Evolutionary conservation across 2,113 vertebrate genomes (phyloP), one percentile per base, ranked within the genome.

Genomic region (Quiscalus mexicanus): DNA sequence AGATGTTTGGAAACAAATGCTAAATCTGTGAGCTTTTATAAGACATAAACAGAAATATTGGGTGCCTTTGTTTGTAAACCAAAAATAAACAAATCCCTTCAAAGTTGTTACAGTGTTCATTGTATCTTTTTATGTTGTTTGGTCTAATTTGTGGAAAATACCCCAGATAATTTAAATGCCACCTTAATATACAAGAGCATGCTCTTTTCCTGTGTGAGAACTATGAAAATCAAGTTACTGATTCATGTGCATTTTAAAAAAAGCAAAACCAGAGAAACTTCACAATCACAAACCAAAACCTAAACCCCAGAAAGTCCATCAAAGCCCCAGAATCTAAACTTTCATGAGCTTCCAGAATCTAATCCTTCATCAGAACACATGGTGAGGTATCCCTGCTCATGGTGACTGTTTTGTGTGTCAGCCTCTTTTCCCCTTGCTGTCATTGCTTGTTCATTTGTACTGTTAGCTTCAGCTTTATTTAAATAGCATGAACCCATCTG

Each of bases 31-130:
- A 91, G 94, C 93, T 98, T 98, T 98, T 98, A 96, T 97, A 98
- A 98, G 87, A 96, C 94, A 93, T 95, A 97, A 97, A 96, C 95
- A 97, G 91, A 98, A 98, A 97, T 98, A 98, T 98, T 98, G 97
- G 98, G 98, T 99, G 99, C 99, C 99, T 99, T 98, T 98, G 97
- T 99, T 99, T 99, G 98, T 99, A 98, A 99, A 98, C 98, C 98
- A 99, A 99, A 99, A 98, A 98, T 98, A 98, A 98, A 98, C 87
- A 92, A 97, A 97, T 96, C 96, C 97, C 97, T 95, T 98, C 83
- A 94, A 98, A 97, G 93, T 60, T 94, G 88, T 96, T 94, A 45
- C 37, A 71, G 91, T 96, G 89, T 96, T 95, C 93, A 50, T 94
- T 97, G 56, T 85, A 33, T 96, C 77, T 93, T 94, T 96, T 64